phyloP scores from a whole-genome alignment of 2,888 invertebrate genomes.

The Drosophila picticornis region DNA sequence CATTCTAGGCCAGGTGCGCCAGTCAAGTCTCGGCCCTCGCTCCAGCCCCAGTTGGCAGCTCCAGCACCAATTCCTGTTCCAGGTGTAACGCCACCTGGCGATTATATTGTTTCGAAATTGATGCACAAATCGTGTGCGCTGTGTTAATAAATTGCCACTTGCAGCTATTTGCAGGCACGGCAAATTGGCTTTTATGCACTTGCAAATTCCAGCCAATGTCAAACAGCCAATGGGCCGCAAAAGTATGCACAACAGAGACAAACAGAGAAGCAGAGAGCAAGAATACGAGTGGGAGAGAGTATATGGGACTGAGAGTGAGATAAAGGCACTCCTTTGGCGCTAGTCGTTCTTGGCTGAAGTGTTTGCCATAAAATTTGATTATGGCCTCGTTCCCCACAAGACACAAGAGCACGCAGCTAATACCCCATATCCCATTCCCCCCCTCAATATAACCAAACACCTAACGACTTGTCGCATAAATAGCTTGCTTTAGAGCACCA shows the following conservation, averaged over 20 bases:
- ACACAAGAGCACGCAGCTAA: conserved; percentile 22
- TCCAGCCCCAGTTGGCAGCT: neutral
- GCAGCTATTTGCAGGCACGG: conserved; percentile 68
- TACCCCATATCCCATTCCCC: neutral
- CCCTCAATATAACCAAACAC: conserved; percentile 7
- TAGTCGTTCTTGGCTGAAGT: conserved; percentile 40
- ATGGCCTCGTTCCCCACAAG: conserved; percentile 36
- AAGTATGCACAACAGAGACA: conserved; percentile 28
- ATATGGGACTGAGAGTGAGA: neutral
- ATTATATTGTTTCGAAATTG: conserved; percentile 68
- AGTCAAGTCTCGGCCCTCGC: neutral
- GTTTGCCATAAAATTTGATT: conserved; percentile 72
- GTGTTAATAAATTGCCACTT: conserved; percentile 76
- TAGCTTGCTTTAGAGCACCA: conserved; percentile 22
- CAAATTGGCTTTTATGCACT: conserved; percentile 73
- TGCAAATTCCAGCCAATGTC: conserved; percentile 47
- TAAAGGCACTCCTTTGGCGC: conserved; percentile 4
- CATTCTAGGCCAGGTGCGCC: conserved; percentile 11
- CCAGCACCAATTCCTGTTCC: neutral
- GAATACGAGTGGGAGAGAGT: too few relatives aligned
- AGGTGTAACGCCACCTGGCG: conserved; percentile 14
- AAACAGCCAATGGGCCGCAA: conserved; percentile 36
- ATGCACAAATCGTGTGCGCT: conserved; percentile 69
- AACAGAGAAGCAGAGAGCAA: neutral
- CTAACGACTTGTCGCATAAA: conserved; percentile 30